A percentile compares a stretch with the other conserved stretches of the same genome.
Conservation (phyloP, 2,888 invertebrate genomes). For the Salticus scenicus region DNA sequence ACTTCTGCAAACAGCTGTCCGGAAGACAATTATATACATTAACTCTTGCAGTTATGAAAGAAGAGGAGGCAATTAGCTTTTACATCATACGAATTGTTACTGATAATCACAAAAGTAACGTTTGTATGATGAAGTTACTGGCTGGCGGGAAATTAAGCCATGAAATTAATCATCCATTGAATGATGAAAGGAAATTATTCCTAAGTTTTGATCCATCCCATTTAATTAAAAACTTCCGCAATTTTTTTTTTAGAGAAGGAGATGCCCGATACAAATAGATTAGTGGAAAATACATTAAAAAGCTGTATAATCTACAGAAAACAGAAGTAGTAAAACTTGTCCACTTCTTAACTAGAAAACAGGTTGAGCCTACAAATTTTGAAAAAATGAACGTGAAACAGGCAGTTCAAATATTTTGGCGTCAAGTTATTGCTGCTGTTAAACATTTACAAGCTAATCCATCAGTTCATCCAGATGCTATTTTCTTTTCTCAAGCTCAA, state of each 20-base stretch:
- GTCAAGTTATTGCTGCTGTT: not conserved
- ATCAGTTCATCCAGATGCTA: not conserved
- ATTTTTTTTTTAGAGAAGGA: not conserved
- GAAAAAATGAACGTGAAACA: too few species aligned
- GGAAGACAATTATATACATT: not conserved
- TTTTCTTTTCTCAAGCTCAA: not conserved
- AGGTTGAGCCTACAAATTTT: slow-evolving; percentile 9
- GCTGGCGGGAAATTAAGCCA: not conserved
- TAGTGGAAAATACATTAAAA: not conserved
- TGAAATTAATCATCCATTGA: not conserved
- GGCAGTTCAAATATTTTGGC: slow-evolving; percentile 1
- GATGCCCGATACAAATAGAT: not conserved
- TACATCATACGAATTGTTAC: too few species aligned
- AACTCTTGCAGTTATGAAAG: not conserved
- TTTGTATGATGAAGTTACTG: not conserved
- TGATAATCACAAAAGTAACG: not conserved
- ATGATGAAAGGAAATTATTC: too few species aligned
- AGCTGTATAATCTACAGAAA: not conserved
- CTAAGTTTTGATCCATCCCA: not conserved
- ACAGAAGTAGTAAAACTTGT: too few species aligned
- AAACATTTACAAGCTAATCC: not conserved
- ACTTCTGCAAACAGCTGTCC: not conserved
- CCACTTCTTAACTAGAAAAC: not conserved
- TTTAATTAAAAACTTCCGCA: not conserved
- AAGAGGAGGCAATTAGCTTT: not conserved